phyloP scores from a whole-genome alignment of 2,888 invertebrate genomes.

The Lochmaea capreae region DNA sequence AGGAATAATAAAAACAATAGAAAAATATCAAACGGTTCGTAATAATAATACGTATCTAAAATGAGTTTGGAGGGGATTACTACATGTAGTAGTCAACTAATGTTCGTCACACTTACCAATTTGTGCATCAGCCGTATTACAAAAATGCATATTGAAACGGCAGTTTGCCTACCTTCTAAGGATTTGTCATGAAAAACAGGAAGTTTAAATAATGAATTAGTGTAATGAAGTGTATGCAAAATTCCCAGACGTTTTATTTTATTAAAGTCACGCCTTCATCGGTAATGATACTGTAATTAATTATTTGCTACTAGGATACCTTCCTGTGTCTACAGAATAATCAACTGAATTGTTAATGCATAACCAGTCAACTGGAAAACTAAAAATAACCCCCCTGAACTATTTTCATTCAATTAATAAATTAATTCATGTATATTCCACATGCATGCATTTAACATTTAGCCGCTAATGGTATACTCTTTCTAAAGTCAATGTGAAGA shows the following conservation, averaged over 20 bases:
- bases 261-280: neutral
- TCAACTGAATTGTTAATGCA: conserved; percentile 1
- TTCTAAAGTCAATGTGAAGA: too few relatives aligned
- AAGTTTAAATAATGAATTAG: conserved; percentile 11
- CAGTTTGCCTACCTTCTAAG: neutral
- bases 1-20: too few relatives aligned
- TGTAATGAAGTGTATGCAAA: conserved; percentile 11
- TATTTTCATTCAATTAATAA: neutral
- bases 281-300: conserved; percentile 10
- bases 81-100: neutral
- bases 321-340: neutral
- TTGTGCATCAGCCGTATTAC: neutral
- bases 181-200: conserved; percentile 5
- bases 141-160: neutral
- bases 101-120: neutral
- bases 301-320: neutral
- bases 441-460: neutral
- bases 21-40: too few relatives aligned
- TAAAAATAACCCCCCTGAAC: neutral
- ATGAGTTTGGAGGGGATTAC: too few relatives aligned
- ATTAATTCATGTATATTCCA: neutral
- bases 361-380: neutral
- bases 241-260: neutral
- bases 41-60: too few relatives aligned
- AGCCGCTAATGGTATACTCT: neutral